phyloP scores from a whole-genome alignment of 92 coral and sea anemone species.

The Ricordea florida region DNA sequence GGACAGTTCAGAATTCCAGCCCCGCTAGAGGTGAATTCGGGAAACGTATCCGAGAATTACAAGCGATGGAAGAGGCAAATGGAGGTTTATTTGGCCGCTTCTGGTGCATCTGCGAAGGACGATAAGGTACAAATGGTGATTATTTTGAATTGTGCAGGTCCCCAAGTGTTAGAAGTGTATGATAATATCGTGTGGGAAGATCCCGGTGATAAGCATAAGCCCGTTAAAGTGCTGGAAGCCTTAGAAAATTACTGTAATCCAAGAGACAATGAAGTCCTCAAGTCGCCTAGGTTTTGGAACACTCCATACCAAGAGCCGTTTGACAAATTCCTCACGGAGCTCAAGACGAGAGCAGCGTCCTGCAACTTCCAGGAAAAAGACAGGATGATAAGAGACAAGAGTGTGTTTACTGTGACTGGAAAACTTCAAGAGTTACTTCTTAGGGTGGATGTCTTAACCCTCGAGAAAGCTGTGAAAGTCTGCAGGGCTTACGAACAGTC shows the following conservation, averaged over 20 bases:
- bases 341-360: slow-evolving; percentile 1
- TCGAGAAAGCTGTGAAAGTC: too few species aligned
- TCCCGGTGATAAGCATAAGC: slow-evolving; percentile 24
- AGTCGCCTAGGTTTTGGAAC: slow-evolving; percentile 20
- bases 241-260: slow-evolving; percentile 51
- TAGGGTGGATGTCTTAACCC: too few species aligned
- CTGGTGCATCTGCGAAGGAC: too few species aligned
- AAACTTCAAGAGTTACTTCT: too few species aligned
- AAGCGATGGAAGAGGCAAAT: slow-evolving; percentile 42
- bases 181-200: slow-evolving; percentile 17
- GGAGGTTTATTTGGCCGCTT: too few species aligned
- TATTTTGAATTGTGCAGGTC: slow-evolving; percentile 13
- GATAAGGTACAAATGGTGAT: too few species aligned
- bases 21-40: not conserved
- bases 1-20: not conserved
- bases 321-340: too few species aligned
- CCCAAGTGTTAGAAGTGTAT: slow-evolving; percentile 25
- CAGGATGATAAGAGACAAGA: slow-evolving; percentile 53
- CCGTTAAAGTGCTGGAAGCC: slow-evolving; percentile 22
- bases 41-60: slow-evolving; percentile 11
- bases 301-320: too few species aligned
- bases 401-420: slow-evolving; percentile 27
- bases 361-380: slow-evolving; percentile 47
- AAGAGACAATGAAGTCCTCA: slow-evolving; percentile 32
- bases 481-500: too few species aligned